A percentile compares a stretch with the other conserved stretches of the same genome.
Conservation (phyloP, 2,797 vertebrate species). For the Poliocrania exsul region DNA sequence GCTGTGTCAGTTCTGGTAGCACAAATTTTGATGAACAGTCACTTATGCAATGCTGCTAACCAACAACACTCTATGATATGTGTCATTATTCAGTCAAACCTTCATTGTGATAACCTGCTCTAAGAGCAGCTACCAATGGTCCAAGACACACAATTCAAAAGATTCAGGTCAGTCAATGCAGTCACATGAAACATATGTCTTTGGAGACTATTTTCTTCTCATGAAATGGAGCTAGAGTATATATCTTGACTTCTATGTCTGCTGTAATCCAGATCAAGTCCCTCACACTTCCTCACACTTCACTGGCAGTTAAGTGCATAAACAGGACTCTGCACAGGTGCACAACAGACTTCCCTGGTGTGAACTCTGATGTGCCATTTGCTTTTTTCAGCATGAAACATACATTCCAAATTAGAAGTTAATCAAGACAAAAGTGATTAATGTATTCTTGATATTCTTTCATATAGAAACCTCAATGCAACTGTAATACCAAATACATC, state of each 20-base stretch:
- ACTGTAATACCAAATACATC: neutral
- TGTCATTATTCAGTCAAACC: neutral
- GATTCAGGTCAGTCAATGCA: neutral
- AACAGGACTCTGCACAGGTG: neutral
- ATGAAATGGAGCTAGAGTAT: neutral
- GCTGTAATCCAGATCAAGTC: neutral
- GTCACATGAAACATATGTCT: neutral
- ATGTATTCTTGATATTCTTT: neutral
- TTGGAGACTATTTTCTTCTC: neutral
- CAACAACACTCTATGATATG: rapidly evolving
- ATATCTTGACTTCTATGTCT: neutral
- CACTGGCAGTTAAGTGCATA: neutral
- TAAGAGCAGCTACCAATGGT: neutral
- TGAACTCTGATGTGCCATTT: neutral
- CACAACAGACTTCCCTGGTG: neutral
- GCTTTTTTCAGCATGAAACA: neutral
- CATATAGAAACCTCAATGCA: neutral
- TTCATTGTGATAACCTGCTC: neutral
- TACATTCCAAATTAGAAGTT: neutral
- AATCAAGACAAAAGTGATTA: neutral
- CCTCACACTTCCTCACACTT: neutral
- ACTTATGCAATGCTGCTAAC: neutral
- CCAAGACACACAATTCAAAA: neutral
- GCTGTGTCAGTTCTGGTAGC: neutral
- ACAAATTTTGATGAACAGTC: neutral